Base-by-base conservation (phyloP, 2,888 invertebrate species). In the Mythimna albipuncta region DNA sequence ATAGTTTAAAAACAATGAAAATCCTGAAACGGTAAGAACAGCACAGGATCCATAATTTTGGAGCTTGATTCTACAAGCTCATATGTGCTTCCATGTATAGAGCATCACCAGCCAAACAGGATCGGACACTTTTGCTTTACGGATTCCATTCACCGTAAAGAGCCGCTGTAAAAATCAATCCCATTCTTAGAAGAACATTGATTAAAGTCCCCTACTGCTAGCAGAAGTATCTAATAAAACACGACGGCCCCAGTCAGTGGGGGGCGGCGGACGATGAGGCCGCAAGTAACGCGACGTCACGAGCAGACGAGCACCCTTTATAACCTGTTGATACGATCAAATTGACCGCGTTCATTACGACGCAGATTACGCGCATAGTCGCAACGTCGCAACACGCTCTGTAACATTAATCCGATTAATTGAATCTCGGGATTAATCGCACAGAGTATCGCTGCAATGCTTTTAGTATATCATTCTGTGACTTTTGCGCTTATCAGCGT, bases 281-380 rank as follows among this genome's bases (percentile, higher is more conserved):
- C 32, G 47, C 32, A 70, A 73, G 63, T 66, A 58, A 6, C 13
- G 57, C 47, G 65, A 61, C 75, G 76, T 57, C 65, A 80, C 61
- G 13, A 44, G 10, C 41, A 57, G 44, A 32, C 61, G 41, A 35
- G 55, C 66, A 69, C 65, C 72, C 82, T 84, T 68, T 84, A 79
- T 84, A 86, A 85, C 85, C 82, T 86, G 85, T 85, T 85, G 86
- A 86, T 85, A 84, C 77, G 77, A 86, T 85, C 86, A 78, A 78
- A 78, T 77, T 63, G 75, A 81, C 68, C 64, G 74, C 66, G 74
- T 81, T 84, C 82, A 79, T 84, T 76, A 74, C 75, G 75, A 74
- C 76, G 75, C 72, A 70, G 84, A 83, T 83, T 77, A 68, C 81
- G 71, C 64, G 67, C 70, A 77, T 80, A 81, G 79, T 21, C 41